These are phyloP conservation scores for Dione juno DNA, from an alignment of 2,888 invertebrate genomes.

Conservation along the genomic window DNA sequence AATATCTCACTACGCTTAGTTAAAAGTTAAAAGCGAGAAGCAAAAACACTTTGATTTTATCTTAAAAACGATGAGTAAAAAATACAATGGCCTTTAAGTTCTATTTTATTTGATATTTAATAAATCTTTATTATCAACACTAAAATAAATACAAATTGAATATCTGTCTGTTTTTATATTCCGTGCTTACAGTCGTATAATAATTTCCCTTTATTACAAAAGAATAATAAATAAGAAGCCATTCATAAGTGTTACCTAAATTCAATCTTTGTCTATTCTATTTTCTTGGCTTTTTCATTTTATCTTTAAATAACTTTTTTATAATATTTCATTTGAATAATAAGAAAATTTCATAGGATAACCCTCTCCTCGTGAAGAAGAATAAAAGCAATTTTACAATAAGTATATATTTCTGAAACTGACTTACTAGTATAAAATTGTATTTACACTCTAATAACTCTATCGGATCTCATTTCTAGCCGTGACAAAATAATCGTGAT, in stretches of 20 bases:
- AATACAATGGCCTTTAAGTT: not conserved
- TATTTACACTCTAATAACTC: not conserved
- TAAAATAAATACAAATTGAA: not conserved
- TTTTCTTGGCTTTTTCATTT: no score
- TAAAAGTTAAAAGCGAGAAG: constrained; percentile 7
- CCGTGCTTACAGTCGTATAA: no score
- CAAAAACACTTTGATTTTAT: not conserved
- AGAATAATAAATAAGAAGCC: no score
- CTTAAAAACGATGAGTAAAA: constrained; percentile 2
- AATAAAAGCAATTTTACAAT: no score
- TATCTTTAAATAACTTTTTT: no score
- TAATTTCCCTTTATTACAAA: no score
- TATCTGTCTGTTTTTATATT: not conserved
- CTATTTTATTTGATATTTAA: not conserved
- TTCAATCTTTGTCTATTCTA: no score
- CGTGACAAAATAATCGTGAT: constrained; percentile 16
- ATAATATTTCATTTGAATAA: no score
- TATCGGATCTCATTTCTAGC: not conserved
- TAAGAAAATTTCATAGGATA: no score
- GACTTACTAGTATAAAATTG: not conserved
- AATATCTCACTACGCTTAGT: not conserved
- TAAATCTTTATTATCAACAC: not conserved
- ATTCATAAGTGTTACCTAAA: no score
- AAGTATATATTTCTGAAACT: not conserved
- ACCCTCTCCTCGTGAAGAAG: no score